phyloP scores from a whole-genome alignment of 1,140 invertebrate species.

The Drosophila sechellia region DNA sequence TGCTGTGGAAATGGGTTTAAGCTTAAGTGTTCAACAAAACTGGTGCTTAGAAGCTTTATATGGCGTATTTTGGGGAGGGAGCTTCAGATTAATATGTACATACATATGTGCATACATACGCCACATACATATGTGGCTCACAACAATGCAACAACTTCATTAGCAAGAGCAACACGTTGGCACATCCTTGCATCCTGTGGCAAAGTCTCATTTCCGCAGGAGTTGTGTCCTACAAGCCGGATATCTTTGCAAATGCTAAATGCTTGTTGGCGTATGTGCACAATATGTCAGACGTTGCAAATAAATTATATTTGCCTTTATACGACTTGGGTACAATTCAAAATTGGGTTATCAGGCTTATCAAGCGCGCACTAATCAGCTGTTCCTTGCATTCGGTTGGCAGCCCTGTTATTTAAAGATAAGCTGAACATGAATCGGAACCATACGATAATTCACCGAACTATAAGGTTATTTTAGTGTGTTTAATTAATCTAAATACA shows the following conservation, averaged over 20 bases:
- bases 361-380: conserved; percentile 14
- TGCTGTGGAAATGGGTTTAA: too few species aligned
- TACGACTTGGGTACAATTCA: background rate
- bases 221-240: conserved; percentile 34
- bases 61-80: conserved; percentile 46
- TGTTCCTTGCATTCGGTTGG: conserved; percentile 29
- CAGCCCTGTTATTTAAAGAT: conserved; percentile 20
- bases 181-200: conserved; percentile 42
- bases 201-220: conserved; percentile 55
- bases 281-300: background rate
- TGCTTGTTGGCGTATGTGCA: background rate
- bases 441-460: background rate
- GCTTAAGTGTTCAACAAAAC: conserved; percentile 60
- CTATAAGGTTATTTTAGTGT: background rate
- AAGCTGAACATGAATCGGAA: background rate
- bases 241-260: conserved; percentile 36
- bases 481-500: background rate
- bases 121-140: background rate
- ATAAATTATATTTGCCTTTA: background rate
- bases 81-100: too few species aligned
- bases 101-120: too few species aligned
- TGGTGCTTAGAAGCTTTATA: conserved; percentile 18
- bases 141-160: conserved; percentile 53
- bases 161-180: conserved; percentile 61
- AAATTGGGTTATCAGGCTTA: background rate